Percentiles rank a stretch among this genome's conserved stretches.
phyloP scores from a whole-genome alignment of 2,888 invertebrate genomes.

The Heliconius sara region DNA sequence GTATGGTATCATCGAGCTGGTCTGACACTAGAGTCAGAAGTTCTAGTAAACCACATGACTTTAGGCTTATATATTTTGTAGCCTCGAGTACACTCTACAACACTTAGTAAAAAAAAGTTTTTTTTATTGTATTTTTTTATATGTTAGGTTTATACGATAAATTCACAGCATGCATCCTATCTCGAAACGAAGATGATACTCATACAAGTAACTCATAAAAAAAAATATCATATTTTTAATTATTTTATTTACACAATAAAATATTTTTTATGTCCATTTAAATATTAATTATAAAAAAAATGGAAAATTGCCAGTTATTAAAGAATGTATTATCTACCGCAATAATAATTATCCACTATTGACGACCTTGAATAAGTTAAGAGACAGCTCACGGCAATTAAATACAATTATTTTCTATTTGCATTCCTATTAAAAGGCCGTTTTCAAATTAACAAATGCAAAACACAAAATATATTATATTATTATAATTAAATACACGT shows the following conservation, averaged over 20 bases:
- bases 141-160: no score
- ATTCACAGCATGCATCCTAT: neutral
- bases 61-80: no score
- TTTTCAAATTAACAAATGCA: neutral
- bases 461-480: no score
- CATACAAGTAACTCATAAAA: neutral
- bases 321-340: neutral
- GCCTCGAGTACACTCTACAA: no score
- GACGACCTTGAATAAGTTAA: neutral
- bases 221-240: neutral
- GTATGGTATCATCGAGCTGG: no score
- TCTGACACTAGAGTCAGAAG: neutral
- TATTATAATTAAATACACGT: no score
- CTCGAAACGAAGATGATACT: neutral
- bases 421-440: neutral
- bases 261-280: neutral
- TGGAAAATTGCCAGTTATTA: neutral
- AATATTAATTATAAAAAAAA: neutral
- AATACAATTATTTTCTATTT: constrained; percentile 12
- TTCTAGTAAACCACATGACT: no score
- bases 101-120: no score
- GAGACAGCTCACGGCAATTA: constrained; percentile 2
- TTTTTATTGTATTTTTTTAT: no score
- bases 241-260: neutral
- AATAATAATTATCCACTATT: neutral